These are phyloP conservation scores for Anguilla rostrata DNA, from an alignment of 2,113 vertebrate species.

Conservation along the genomic window DNA sequence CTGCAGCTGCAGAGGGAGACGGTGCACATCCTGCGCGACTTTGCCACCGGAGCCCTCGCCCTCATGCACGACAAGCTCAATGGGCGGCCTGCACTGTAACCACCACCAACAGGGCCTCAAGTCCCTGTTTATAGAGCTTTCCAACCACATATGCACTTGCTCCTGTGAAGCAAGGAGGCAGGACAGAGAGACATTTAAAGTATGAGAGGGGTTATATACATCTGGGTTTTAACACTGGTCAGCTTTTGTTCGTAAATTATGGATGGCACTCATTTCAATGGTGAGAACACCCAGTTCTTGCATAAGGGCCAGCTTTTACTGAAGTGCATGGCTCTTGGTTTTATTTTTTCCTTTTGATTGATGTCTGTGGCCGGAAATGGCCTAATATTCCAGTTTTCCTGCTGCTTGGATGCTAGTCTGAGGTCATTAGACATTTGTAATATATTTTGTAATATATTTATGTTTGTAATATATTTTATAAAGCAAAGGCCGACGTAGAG, in stretches of 20 bases:
- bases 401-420: neutral
- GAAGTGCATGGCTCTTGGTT: neutral
- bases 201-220: neutral
- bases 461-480: no score
- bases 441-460: no score
- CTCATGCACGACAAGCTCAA: constrained; percentile 64
- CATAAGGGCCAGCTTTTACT: no score
- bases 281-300: neutral
- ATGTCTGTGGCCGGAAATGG: neutral
- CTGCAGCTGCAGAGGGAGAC: constrained; percentile 68
- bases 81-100: constrained; percentile 1
- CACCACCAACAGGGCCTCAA: neutral
- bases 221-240: neutral
- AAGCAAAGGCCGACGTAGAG: no score
- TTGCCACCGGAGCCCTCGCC: constrained; percentile 61
- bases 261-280: neutral
- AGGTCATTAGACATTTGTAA: no score
- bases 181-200: no score
- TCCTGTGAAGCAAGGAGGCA: no score
- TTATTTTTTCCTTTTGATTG: neutral
- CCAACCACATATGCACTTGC: no score
- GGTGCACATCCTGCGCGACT: constrained; percentile 65
- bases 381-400: neutral
- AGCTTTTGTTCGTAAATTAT: neutral
- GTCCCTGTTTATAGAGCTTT: no score